These are phyloP conservation scores for Pherbina coryleti DNA, from an alignment of 2,888 invertebrate species.

Conservation along the genomic window DNA sequence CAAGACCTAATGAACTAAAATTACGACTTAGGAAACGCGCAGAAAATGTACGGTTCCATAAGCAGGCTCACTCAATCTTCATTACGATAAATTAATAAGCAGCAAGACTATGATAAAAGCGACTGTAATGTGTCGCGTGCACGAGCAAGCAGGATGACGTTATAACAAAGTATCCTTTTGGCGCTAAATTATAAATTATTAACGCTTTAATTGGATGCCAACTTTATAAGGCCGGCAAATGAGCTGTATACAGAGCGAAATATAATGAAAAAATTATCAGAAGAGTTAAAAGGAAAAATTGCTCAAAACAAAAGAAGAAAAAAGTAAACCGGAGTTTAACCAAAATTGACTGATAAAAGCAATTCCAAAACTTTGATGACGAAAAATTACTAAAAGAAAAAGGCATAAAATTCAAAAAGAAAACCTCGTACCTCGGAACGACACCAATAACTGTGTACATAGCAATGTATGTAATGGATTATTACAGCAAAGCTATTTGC, in stretches of 20 bases:
- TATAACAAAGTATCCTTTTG: constrained; percentile 21
- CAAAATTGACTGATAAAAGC: not conserved
- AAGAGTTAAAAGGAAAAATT: not conserved
- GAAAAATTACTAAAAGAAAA: not conserved
- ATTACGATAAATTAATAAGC: not conserved
- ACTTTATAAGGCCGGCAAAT: not conserved
- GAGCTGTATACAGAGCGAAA: not conserved
- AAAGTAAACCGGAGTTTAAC: not conserved
- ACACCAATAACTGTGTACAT: not conserved
- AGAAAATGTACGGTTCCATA: not conserved
- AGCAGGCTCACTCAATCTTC: not conserved
- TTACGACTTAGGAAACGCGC: not conserved
- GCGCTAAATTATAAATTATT: constrained; percentile 24
- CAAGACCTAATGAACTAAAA: constrained; percentile 11
- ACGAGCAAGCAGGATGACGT: not conserved
- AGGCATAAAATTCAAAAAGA: not conserved
- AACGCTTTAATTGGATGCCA: constrained; percentile 21
- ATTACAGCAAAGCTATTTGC: not conserved
- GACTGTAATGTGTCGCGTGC: not conserved
- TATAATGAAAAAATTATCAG: not conserved
- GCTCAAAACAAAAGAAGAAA: not conserved
- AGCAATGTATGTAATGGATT: not conserved
- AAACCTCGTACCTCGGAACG: not conserved
- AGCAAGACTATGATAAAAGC: not conserved
- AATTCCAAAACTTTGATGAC: not conserved